Base-by-base conservation (phyloP, 1,140 invertebrate species). In the Lordiphosa mommai region DNA sequence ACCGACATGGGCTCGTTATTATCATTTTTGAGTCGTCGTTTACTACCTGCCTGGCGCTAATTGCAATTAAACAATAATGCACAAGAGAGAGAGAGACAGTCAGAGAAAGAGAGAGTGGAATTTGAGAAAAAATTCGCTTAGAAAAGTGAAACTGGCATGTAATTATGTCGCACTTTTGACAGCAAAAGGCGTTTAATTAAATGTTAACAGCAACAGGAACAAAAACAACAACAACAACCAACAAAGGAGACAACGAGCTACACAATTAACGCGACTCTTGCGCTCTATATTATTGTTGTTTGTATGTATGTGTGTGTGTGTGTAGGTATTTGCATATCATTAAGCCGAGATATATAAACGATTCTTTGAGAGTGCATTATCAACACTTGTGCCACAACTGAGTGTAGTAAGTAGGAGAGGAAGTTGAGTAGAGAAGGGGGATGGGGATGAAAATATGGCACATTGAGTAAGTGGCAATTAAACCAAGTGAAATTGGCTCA, bases 131-230 rank as follows among this genome's bases (percentile, higher is more conserved):
- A 63, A 74, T 82, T 71, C 57, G 76, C 52, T 71, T 72, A 67
- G 58, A 63, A 76, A 76, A 70, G 71, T 67, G 66, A 76, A 76
- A 82, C 69, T 72, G 77, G 55, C 77, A 70, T 53, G 77, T 76
- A 82, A 84, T 82, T 76, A 84, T 84, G 77, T 76, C 55, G 63
- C 38, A 57, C 67, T 63, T 71, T 67, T 74, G 61, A 71, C 55
- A 80, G 66, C 55, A 63, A 80, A 82, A 84, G 66, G 71, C 76
- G 61, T 84, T 82, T 84, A 82, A 82, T 82, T 82, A 82, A 84
- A 82, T 82, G 77, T 82, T 82, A 82, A 76, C 52, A 71, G 66
- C 50, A 56, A 43, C 59, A 59, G 32, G 47, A 40, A 38, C 57
- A 53, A 53, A 41, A 59, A 55, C 32, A 72, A 52, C 43, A 47